Base-by-base conservation (phyloP, 2,888 invertebrate genomes). In the Oasisia sp. region DNA sequence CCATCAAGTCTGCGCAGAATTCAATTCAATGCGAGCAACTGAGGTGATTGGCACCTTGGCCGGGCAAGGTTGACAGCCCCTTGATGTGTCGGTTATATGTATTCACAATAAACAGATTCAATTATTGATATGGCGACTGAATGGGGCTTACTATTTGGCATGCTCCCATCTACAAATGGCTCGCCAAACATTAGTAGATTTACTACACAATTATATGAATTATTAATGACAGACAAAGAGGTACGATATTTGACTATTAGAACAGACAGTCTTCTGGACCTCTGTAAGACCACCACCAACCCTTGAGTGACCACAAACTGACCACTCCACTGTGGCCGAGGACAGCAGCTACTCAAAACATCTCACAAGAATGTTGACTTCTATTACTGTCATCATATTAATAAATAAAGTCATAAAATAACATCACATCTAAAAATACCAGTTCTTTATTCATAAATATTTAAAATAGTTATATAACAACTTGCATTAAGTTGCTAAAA, bases 201-300 rank as follows among this genome's bases (percentile, higher is more conserved):
- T 74, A 74, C 74, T 74, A 74, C 74, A 74, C 74, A 74, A 74
- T 74, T 74, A 74, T 74, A 74, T 74, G 74, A 27, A 74, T 74
- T 74, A 74, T 74, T 74, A 74, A 74, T 74, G 27, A n/a, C 74
- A 27, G 74, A 74, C 27, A 74, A 74, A 74, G 58, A 74, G 74
- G 5, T n/a, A 74, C 74, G 27, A 74, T 74, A 74, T 74, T 74
- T 74, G 3, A 74, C 27, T 27, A 74, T n/a, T 74, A 74, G 19
- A 74, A 74, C 74, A 27, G n/a, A 74, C 74, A 19, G n/a, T 74
- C 5, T 7, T 74, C 19, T 19, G n/a, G 19, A 74, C n/a, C 74
- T 7, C 74, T 2, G n/a, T 74, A 19, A 74, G 7, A 74, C 74
- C 27, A 27, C 74, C 19, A n/a, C n/a, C 27, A 19, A 27, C 27